A percentile compares a stretch with the other conserved stretches of the same genome.
These are phyloP conservation scores for Bombylius discolor DNA, from an alignment of 2,888 invertebrate species.

Conservation along the genomic window DNA sequence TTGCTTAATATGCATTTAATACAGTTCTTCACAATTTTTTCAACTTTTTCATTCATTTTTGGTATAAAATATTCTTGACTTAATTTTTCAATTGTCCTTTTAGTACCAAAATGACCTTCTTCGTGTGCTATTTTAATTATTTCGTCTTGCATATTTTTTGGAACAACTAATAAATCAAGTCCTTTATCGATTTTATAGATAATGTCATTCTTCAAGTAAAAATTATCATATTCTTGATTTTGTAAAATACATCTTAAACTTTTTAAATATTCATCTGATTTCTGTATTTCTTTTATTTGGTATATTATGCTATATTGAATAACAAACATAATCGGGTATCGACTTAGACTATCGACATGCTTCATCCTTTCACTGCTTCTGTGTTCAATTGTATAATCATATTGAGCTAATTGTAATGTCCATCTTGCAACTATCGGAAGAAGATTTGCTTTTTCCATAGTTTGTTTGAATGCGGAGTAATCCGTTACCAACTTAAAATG, in stretches of 20 bases:
- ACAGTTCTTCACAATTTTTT: too few relatives aligned
- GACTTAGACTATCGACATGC: constrained; percentile 6
- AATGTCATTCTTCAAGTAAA: too few relatives aligned
- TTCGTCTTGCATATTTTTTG: constrained; percentile 3
- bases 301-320: not conserved
- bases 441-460: constrained; percentile 19
- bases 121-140: not conserved
- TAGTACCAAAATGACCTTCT: too few relatives aligned
- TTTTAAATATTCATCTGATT: too few relatives aligned
- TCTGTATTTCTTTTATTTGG: too few relatives aligned
- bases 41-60: too few relatives aligned
- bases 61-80: too few relatives aligned
- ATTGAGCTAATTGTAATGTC: constrained; percentile 13
- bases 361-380: not conserved
- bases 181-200: constrained; percentile 7
- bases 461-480: constrained; percentile 21
- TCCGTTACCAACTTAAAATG: constrained; percentile 18
- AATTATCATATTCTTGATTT: too few relatives aligned
- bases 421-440: constrained; percentile 21
- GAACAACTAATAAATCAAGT: constrained; percentile 3
- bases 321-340: not conserved
- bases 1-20: too few relatives aligned
- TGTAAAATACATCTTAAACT: too few relatives aligned
- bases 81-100: too few relatives aligned
- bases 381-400: constrained; percentile 3